Conservation (phyloP, 2,113 vertebrate genomes). For the Centrocercus urophasianus region DNA sequence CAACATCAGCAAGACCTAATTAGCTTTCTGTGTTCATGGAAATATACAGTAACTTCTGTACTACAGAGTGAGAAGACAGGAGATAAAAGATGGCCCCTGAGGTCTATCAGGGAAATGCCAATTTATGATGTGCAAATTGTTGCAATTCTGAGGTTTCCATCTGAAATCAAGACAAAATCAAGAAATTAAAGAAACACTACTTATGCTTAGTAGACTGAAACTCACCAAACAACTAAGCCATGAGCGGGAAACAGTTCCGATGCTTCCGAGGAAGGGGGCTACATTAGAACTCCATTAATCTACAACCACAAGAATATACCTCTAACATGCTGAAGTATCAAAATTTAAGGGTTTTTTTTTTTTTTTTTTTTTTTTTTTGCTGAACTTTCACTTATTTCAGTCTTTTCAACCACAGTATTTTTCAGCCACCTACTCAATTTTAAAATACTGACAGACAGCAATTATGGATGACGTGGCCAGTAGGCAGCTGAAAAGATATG, state of each 20-base stretch:
- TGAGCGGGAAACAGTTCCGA: not conserved
- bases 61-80: not conserved
- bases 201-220: not conserved
- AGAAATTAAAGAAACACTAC: not conserved
- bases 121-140: not conserved
- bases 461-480: not conserved
- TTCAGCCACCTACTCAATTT: not conserved
- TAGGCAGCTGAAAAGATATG: not conserved
- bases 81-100: not conserved
- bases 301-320: not conserved
- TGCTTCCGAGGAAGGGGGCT: not conserved
- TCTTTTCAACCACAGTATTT: not conserved
- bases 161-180: not conserved
- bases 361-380: not conserved
- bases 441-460: not conserved
- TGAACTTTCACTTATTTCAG: not conserved
- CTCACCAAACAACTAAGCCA: not conserved
- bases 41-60: not conserved
- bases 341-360: not conserved
- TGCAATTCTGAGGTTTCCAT: not conserved
- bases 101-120: not conserved
- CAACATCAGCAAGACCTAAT: not conserved
- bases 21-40: not conserved
- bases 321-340: not conserved
- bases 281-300: not conserved